These are phyloP conservation scores for Capitulum mitella DNA, from an alignment of 2,888 invertebrate genomes.

Conservation along the genomic window DNA sequence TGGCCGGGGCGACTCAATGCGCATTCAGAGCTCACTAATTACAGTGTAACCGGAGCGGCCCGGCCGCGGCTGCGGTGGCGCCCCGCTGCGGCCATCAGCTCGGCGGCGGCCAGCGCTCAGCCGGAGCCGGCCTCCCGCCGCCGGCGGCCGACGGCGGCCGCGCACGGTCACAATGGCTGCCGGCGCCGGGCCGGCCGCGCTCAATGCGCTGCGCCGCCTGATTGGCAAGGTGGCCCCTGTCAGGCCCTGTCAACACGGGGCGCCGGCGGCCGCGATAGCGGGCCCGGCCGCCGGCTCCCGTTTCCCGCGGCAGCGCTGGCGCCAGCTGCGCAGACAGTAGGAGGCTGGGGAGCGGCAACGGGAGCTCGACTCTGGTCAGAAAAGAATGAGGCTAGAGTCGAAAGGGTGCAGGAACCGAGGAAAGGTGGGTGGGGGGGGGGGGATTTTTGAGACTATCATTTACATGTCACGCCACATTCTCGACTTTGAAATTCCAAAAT, in stretches of 20 bases:
- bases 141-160: background rate
- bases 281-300: too few species aligned
- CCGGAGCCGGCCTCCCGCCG: background rate
- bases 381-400: too few species aligned
- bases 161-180: background rate
- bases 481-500: too few species aligned
- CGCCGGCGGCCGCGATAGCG: too few species aligned
- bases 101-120: background rate
- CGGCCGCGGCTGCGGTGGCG: background rate
- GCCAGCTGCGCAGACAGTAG: too few species aligned
- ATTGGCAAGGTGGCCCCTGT: background rate
- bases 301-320: too few species aligned
- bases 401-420: too few species aligned
- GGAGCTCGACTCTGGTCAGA: too few species aligned
- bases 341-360: too few species aligned
- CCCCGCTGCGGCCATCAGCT: background rate
- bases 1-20: background rate
- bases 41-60: background rate
- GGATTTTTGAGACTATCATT: too few species aligned
- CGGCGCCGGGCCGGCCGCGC: background rate
- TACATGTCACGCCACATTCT: too few species aligned
- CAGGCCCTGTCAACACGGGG: background rate
- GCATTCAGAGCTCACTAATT: constrained; percentile 10
- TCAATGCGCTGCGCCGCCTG: background rate
- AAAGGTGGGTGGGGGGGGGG: too few species aligned